Percentiles rank a stretch among this genome's conserved stretches.
These are phyloP conservation scores for Choloepus hoffmanni DNA, from an alignment of 2,113 vertebrate species.

Conservation along the genomic window DNA sequence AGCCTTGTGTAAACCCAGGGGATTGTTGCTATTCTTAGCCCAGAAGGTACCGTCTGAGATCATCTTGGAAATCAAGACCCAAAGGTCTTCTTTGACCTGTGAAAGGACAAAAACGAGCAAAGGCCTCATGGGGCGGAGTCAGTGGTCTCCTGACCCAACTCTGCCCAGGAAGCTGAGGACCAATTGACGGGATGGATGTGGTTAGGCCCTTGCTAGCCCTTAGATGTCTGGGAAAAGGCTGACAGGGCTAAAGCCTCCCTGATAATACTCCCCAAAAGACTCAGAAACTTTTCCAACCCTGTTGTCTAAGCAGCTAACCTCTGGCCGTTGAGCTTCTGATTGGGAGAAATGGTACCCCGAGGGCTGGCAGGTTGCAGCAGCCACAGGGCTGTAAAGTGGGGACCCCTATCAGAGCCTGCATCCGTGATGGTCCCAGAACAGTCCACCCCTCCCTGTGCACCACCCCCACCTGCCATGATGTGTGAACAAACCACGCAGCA, in stretches of 20 bases:
- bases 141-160: background rate
- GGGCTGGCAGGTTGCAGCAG: background rate
- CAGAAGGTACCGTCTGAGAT: background rate
- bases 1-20: background rate
- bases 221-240: background rate
- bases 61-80: background rate
- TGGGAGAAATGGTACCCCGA: background rate
- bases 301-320: background rate
- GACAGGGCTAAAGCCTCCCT: background rate
- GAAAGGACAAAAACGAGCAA: background rate
- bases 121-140: too few species aligned
- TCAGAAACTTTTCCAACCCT: background rate
- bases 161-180: background rate
- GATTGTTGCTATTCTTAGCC: background rate
- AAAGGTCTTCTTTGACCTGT: background rate
- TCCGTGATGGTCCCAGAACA: fast-evolving
- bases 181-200: background rate
- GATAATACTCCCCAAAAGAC: background rate
- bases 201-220: background rate
- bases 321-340: background rate
- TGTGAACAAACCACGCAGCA: background rate
- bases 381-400: background rate
- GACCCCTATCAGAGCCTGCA: too few species aligned
- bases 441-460: too few species aligned
- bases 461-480: too few species aligned